phyloP scores from a whole-genome alignment of 2,888 invertebrate species.

The Pandemis corylana region DNA sequence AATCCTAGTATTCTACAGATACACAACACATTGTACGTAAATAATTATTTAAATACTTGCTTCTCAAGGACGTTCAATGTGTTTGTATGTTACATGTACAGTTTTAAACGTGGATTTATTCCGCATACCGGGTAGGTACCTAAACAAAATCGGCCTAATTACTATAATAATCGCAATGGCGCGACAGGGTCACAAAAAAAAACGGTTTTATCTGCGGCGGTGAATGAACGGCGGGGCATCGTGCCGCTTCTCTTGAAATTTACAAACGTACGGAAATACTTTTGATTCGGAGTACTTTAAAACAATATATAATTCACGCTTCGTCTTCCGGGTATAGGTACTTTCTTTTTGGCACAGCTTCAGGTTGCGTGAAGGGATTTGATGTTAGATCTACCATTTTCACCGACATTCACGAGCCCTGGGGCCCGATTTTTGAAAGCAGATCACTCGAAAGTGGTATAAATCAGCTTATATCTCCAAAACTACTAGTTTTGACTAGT shows the following conservation, averaged over 20 bases:
- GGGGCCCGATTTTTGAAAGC: too few relatives aligned
- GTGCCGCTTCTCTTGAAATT: slow-evolving; percentile 57
- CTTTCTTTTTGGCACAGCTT: not conserved
- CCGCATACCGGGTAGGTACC: not conserved
- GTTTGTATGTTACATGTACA: too few relatives aligned
- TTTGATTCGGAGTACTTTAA: slow-evolving; percentile 49
- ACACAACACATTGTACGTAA: not conserved
- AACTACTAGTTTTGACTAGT: too few relatives aligned
- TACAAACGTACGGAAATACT: slow-evolving; percentile 61
- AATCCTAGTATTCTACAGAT: too few relatives aligned
- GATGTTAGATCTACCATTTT: not conserved
- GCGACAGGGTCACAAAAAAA: slow-evolving; percentile 36
- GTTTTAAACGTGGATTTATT: not conserved
- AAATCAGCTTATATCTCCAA: too few relatives aligned
- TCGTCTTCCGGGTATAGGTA: not conserved
- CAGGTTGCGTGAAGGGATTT: not conserved
- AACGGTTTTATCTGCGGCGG: slow-evolving; percentile 52
- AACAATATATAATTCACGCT: slow-evolving; percentile 31
- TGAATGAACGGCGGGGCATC: slow-evolving; percentile 58
- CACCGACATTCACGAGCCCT: not conserved
- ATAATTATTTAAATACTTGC: not conserved
- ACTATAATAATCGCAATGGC: slow-evolving; percentile 25
- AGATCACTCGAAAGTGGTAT: too few relatives aligned
- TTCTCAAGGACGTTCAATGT: not conserved
- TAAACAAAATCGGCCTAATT: slow-evolving; percentile 13